Evolutionary conservation across 2,888 invertebrate species (phyloP).

Genomic region (Stramonita haemastoma): DNA sequence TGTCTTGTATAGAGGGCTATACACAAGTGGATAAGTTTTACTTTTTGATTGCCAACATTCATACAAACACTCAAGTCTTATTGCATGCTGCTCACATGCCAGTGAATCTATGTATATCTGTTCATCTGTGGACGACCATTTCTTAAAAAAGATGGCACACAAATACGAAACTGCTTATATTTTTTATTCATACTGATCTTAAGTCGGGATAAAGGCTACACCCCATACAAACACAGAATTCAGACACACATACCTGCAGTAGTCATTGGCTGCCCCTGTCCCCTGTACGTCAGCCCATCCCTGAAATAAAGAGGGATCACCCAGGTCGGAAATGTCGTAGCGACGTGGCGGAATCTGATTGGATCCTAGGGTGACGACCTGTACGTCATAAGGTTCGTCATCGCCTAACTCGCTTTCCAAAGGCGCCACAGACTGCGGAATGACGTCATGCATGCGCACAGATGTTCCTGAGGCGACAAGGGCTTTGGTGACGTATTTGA

Average conservation of each 20-base stretch:
- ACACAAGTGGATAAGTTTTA: no score
- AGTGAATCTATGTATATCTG: no score
- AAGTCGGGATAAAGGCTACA: no score
- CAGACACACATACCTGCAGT: constrained; percentile 57
- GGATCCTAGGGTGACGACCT: constrained; percentile 48
- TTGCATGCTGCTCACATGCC: no score
- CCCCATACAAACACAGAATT: no score
- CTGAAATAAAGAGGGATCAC: constrained; percentile 54
- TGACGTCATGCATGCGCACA: constrained; percentile 37
- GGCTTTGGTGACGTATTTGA: constrained; percentile 42
- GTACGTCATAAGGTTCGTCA: constrained; percentile 47
- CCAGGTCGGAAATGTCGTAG: constrained; percentile 57
- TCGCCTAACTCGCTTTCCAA: constrained; percentile 51
- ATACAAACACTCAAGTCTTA: no score
- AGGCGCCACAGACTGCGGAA: constrained; percentile 44
- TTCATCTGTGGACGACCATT: no score
- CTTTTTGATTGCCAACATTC: no score
- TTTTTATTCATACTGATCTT: no score
- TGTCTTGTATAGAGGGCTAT: no score
- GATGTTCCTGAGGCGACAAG: constrained; percentile 13
- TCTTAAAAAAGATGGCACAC: no score
- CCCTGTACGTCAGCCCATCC: constrained; percentile 66
- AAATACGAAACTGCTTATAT: no score
- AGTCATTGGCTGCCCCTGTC: constrained; percentile 61
- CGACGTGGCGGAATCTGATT: constrained; percentile 50